These are phyloP conservation scores for Bombus sylvicola DNA, from an alignment of 1,140 invertebrate species.

Conservation along the genomic window DNA sequence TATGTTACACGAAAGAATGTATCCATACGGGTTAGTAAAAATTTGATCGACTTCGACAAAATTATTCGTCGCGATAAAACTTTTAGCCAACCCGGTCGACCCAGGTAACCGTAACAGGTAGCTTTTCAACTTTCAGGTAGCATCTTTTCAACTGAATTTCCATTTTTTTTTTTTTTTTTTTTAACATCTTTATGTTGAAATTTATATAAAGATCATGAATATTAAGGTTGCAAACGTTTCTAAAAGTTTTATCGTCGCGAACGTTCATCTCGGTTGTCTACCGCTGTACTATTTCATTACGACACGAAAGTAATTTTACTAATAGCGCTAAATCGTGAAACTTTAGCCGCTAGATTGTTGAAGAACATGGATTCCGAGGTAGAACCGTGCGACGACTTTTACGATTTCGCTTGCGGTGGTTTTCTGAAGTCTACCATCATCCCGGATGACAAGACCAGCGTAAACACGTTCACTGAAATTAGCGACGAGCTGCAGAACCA, in stretches of 20 bases:
- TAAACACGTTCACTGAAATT: conserved; percentile 92
- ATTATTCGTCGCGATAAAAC: background rate
- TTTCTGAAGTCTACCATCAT: conserved; percentile 80
- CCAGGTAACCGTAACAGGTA: no score
- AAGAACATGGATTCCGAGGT: conserved; percentile 83
- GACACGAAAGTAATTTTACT: background rate
- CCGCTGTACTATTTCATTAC: no score
- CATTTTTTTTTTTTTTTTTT: no score
- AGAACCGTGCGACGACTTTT: conserved; percentile 92
- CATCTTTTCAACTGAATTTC: no score
- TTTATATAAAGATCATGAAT: no score
- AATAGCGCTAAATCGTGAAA: background rate
- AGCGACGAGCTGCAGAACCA: conserved; percentile 92
- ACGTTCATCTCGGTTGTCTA: no score
- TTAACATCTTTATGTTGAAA: no score
- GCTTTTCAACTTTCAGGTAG: no score
- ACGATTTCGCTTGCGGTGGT: conserved; percentile 86
- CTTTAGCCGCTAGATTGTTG: conserved; percentile 82
- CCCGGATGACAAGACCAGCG: conserved; percentile 87
- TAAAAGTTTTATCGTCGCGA: no score
- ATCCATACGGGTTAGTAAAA: conserved; percentile 85
- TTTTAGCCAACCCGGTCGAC: no score
- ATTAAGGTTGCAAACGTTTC: accelerated
- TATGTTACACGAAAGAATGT: conserved; percentile 87
- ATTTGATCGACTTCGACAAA: accelerated